Conservation (phyloP, 1,140 invertebrate species). For the Bilobella aurantiaca region DNA sequence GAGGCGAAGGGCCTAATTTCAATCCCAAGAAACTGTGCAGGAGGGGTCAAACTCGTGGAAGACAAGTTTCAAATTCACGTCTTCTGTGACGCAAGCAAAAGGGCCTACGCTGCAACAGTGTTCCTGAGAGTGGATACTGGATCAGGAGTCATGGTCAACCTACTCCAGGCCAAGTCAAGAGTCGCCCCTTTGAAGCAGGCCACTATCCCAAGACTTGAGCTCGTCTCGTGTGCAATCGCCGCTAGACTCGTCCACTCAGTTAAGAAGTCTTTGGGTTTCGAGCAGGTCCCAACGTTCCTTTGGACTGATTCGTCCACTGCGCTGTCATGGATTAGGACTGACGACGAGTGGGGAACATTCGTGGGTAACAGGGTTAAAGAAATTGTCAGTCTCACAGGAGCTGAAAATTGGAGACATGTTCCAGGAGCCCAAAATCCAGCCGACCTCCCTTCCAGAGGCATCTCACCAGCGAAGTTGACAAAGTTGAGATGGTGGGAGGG, state of each 20-base stretch:
- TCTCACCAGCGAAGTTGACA: neutral
- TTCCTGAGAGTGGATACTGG: conserved; percentile 14
- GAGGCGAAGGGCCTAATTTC: neutral
- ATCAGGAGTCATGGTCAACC: neutral
- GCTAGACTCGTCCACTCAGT: neutral
- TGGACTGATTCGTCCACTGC: conserved; percentile 38
- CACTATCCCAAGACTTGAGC: conserved; percentile 24
- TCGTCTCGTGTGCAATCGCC: conserved; percentile 10
- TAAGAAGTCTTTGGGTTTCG: neutral
- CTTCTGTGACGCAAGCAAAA: conserved; percentile 26
- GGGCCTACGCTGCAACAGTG: conserved; percentile 22
- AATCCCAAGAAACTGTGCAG: neutral
- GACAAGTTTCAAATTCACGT: conserved; percentile 16
- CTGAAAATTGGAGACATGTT: conserved; percentile 11
- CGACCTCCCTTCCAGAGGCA: conserved; percentile 13
- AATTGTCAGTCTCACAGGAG: conserved; percentile 8
- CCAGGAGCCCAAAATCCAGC: conserved; percentile 14
- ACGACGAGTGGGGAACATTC: conserved; percentile 29
- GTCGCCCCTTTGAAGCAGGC: conserved; percentile 8
- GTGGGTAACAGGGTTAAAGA: conserved; percentile 32
- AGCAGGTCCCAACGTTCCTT: conserved; percentile 9
- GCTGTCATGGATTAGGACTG: conserved; percentile 34
- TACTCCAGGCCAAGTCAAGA: conserved; percentile 13
- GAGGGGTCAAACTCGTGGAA: neutral
- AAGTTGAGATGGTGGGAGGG: conserved; percentile 12